Conservation (phyloP, 1,140 invertebrate genomes). For the Venturia canescens region DNA sequence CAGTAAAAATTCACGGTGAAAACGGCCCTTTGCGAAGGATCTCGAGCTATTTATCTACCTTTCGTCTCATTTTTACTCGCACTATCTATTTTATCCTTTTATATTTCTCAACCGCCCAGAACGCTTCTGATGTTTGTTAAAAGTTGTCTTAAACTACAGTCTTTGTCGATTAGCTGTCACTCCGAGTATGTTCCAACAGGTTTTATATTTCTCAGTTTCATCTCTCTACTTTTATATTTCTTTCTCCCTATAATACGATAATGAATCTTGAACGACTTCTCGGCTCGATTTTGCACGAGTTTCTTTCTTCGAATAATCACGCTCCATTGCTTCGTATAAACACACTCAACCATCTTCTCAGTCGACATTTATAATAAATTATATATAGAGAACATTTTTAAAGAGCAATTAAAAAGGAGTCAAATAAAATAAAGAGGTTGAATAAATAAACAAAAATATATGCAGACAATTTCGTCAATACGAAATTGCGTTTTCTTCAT, state of each 20-base stretch:
- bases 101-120: conserved; percentile 60
- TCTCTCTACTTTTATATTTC: neutral
- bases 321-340: conserved; percentile 64
- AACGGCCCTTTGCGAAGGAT: conserved; percentile 67
- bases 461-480: no score
- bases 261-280: conserved; percentile 19
- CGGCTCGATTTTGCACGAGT: conserved; percentile 22
- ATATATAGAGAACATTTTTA: conserved; percentile 41
- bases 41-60: conserved; percentile 49
- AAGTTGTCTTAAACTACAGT: conserved; percentile 75
- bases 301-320: conserved; percentile 48
- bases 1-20: conserved; percentile 39
- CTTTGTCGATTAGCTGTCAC: conserved; percentile 64
- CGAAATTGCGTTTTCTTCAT: no score
- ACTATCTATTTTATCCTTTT: neutral
- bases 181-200: conserved; percentile 16
- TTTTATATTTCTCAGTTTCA: no score
- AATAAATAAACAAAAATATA: neutral
- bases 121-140: conserved; percentile 73
- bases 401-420: neutral
- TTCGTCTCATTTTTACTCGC: conserved; percentile 50
- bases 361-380: conserved; percentile 57
- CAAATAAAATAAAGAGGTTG: neutral
- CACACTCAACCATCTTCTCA: conserved; percentile 67
- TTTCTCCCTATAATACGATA: neutral